These are phyloP conservation scores for Anthopleura sola DNA, from an alignment of 64 coral and sea anemone species.

Conservation along the genomic window DNA sequence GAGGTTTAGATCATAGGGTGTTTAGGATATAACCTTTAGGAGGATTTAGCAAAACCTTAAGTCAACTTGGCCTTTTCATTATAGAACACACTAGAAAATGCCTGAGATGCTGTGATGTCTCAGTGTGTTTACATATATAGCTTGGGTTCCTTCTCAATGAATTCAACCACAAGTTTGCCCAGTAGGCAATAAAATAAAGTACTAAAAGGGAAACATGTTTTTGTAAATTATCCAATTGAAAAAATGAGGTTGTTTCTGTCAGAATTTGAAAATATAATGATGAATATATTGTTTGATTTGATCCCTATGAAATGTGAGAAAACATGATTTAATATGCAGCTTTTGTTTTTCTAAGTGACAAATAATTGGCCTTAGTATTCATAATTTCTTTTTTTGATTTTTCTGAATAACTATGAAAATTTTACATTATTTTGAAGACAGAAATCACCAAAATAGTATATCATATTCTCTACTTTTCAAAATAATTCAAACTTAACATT, in stretches of 20 bases:
- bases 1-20: neutral
- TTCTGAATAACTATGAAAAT: neutral
- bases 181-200: neutral
- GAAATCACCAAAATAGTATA: too few species aligned
- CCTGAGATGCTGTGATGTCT: conserved; percentile 4
- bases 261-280: neutral
- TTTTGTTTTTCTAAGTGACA: neutral
- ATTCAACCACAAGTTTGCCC: neutral
- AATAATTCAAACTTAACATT: too few species aligned
- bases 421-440: neutral
- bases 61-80: conserved; percentile 7
- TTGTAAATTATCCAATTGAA: neutral
- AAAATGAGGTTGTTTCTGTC: neutral
- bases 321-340: neutral
- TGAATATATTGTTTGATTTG: neutral
- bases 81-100: conserved; percentile 4
- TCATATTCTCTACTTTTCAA: too few species aligned
- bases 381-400: too few species aligned
- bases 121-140: conserved; percentile 3
- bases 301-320: neutral
- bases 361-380: neutral
- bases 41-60: neutral
- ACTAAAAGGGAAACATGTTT: neutral
- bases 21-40: neutral
- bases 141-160: neutral